phyloP scores from a whole-genome alignment of 1,140 invertebrate genomes.

The Drosophila pallidifrons region DNA sequence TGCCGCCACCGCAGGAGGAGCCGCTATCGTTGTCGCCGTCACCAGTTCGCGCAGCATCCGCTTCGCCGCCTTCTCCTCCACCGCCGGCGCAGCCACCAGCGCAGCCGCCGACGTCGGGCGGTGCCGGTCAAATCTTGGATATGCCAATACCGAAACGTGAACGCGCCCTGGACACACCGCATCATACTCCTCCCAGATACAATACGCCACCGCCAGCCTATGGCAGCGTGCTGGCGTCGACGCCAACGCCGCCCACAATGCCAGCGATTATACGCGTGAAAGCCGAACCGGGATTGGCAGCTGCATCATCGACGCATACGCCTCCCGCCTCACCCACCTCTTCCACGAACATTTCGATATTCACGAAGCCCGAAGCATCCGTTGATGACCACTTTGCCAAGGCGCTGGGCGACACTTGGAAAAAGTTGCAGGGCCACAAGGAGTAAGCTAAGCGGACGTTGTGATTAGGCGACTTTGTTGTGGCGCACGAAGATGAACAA shows the following conservation, averaged over 20 bases:
- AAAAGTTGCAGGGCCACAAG: slow-evolving; percentile 90
- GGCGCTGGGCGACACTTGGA: slow-evolving; percentile 97
- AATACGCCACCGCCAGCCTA: slow-evolving; percentile 74
- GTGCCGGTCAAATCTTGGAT: slow-evolving; percentile 52
- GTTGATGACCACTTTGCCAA: slow-evolving; percentile 99
- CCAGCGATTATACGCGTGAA: slow-evolving; percentile 78
- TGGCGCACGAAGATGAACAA: slow-evolving; percentile 38
- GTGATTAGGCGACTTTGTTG: slow-evolving; percentile 8
- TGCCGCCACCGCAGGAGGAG: slow-evolving; percentile 71
- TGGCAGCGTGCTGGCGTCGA: slow-evolving; percentile 49
- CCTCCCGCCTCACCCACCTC: slow-evolving; percentile 76
- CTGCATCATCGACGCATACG: slow-evolving; percentile 66
- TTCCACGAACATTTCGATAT: slow-evolving; percentile 73
- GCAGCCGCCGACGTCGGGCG: slow-evolving; percentile 8
- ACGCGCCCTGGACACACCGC: slow-evolving; percentile 60
- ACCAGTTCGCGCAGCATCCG: slow-evolving; percentile 85
- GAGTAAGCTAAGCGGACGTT: slow-evolving; percentile 30
- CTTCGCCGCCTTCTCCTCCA: slow-evolving; percentile 47
- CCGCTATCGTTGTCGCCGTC: slow-evolving; percentile 62
- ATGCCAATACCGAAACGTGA: slow-evolving; percentile 52
- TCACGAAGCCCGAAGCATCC: slow-evolving; percentile 86
- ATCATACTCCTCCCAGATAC: slow-evolving; percentile 72
- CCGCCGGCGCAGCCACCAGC: slow-evolving; percentile 22
- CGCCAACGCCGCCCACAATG: slow-evolving; percentile 65
- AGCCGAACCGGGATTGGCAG: slow-evolving; percentile 74